These are phyloP conservation scores for Ochropacha duplaris DNA, from an alignment of 2,888 invertebrate species.

Conservation along the genomic window DNA sequence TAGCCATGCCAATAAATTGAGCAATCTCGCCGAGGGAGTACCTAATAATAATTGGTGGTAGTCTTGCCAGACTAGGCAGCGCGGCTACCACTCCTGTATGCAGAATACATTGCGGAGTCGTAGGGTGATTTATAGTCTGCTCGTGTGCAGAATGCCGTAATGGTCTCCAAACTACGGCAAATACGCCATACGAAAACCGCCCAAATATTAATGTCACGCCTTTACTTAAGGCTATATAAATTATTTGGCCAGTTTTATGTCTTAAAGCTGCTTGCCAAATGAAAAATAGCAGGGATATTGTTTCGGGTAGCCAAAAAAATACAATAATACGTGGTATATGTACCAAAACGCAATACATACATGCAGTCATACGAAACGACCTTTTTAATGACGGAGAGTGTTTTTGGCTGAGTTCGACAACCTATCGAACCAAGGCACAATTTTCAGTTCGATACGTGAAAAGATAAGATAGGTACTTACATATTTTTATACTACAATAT, in stretches of 20 bases:
- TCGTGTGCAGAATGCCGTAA: slow-evolving; percentile 66
- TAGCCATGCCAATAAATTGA: slow-evolving; percentile 35
- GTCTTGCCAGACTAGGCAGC: slow-evolving; percentile 47
- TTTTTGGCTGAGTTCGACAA: background rate
- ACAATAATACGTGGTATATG: background rate
- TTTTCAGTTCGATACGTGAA: too few relatives aligned
- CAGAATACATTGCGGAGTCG: slow-evolving; percentile 59
- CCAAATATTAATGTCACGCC: slow-evolving; percentile 54
- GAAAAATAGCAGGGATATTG: background rate
- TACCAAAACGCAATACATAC: background rate
- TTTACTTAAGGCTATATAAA: slow-evolving; percentile 54
- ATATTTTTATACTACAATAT: too few relatives aligned
- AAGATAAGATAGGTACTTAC: too few relatives aligned
- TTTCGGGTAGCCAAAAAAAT: background rate
- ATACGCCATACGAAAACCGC: slow-evolving; percentile 40
- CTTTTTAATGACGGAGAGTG: background rate
- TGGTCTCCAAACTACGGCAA: slow-evolving; percentile 58
- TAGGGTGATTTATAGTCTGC: slow-evolving; percentile 62
- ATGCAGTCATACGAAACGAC: background rate
- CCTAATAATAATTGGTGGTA: slow-evolving; percentile 35
- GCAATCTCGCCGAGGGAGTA: slow-evolving; percentile 43
- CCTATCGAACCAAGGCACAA: background rate
- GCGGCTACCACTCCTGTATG: slow-evolving; percentile 50
- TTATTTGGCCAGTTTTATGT: slow-evolving; percentile 50
- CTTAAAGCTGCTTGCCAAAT: slow-evolving; percentile 9